Evolutionary conservation across 2,113 vertebrate species (phyloP).

Genomic region (Festucalex cinctus): DNA sequence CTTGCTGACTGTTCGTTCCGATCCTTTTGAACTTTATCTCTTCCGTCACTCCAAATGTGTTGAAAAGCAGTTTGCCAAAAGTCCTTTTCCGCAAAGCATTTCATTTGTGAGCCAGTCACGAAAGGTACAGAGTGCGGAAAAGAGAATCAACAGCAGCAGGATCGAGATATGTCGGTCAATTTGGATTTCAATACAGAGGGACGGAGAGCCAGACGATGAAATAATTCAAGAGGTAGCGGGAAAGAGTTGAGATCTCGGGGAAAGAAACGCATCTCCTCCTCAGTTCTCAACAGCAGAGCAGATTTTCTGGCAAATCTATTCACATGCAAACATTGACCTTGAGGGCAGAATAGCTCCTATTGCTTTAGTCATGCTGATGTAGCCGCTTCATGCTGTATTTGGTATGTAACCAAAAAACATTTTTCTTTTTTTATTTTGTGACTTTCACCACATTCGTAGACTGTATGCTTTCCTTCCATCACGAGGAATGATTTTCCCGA

Average conservation of each 20-base stretch:
- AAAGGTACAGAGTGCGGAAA: slow-evolving; percentile 2
- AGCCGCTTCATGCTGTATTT: neutral
- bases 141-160: slow-evolving; percentile 10
- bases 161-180: slow-evolving; percentile 13
- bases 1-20: neutral
- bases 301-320: slow-evolving; percentile 14
- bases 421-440: neutral
- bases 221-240: slow-evolving; percentile 19
- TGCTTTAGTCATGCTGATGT: slow-evolving; percentile 1
- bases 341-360: neutral
- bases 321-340: slow-evolving; percentile 19
- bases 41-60: neutral
- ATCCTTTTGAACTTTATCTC: neutral
- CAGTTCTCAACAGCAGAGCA: neutral
- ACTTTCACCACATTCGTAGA: neutral
- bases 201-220: slow-evolving; percentile 20
- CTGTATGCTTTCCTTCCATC: neutral
- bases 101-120: neutral
- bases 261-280: neutral
- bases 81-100: neutral
- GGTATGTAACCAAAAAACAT: neutral
- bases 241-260: slow-evolving; percentile 9
- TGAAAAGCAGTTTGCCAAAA: neutral
- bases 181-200: slow-evolving; percentile 18
- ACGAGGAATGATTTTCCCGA: slow-evolving; percentile 22